phyloP scores from a whole-genome alignment of 1,140 invertebrate genomes.

The Cotesia chilonis region DNA sequence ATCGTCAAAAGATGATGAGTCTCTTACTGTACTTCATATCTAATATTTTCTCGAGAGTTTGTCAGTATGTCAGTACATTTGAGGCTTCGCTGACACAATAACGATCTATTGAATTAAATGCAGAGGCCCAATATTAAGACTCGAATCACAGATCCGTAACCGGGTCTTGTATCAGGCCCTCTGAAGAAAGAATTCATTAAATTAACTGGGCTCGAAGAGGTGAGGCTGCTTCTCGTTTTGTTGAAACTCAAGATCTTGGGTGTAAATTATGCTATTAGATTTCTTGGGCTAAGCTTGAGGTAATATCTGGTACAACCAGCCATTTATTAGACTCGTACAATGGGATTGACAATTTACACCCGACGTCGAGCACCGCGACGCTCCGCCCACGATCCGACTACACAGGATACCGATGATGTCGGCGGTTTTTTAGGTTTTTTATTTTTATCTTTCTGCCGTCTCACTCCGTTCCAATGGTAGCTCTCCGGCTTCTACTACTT shows the following conservation, averaged over 20 bases:
- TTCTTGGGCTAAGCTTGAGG: not conserved
- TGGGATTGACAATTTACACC: conserved; percentile 64
- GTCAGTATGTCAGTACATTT: conserved; percentile 7
- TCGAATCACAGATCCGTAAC: not conserved
- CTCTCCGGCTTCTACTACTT: not conserved
- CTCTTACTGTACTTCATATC: not conserved
- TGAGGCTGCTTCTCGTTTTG: no score
- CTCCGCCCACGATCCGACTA: conserved; percentile 63
- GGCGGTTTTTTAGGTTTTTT: conserved; percentile 1
- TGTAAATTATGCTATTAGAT: not conserved
- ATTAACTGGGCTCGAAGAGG: not conserved
- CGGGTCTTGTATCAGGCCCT: not conserved
- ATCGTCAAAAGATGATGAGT: not conserved
- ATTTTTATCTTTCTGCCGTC: not conserved
- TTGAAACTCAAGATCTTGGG: no score
- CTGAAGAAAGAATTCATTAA: not conserved
- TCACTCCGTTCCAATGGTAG: not conserved
- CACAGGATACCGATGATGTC: conserved; percentile 54
- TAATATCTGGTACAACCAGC: conserved; percentile 36
- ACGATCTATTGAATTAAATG: not conserved
- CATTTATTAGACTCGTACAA: conserved; percentile 63
- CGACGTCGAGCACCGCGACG: conserved; percentile 59
- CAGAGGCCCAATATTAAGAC: conserved; percentile 1
- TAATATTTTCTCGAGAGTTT: not conserved
- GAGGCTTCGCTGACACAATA: not conserved